Evolutionary conservation across 2,888 invertebrate genomes (phyloP), one percentile per base, ranked within the genome.

Genomic region (Steinernema carpocapsae): DNA sequence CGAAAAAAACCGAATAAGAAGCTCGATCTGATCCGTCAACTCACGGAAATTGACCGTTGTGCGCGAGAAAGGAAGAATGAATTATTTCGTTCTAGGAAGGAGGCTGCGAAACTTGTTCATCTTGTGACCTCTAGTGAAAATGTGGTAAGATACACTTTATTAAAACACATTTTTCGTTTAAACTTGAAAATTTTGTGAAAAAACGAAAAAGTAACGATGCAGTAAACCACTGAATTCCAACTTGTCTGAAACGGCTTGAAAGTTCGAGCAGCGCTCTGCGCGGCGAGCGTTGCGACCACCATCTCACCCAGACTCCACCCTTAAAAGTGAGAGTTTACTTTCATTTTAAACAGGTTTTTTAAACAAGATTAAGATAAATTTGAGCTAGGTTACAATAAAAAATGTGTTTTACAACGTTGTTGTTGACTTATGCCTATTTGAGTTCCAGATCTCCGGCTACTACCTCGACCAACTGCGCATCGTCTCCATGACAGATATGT

Each of bases 401-500:
- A n/a, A n/a, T n/a, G n/a, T n/a, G n/a, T n/a, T n/a, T n/a, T n/a
- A n/a, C 43, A 43, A 43, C 14, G 14, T 7, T 43, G 43, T 7
- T 14, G 14, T 43, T 14, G 14, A 43, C 43, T 43, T 7, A 43
- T 43, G 43, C 43, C 43, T 7, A 14, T 14, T 48, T 48, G 6
- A 4, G 19, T 52, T 52, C 3, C 24, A 52, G 52, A 52, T 52
- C 19, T 52, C 52, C 24, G 52, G 52, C 19, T 52, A 52, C 52
- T 52, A 52, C 52, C 52, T 52, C 52, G 52, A 52, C 24, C 52
- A 52, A 52, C 52, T 52, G 22, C 78, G 81, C 76, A 81, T 84
- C 14, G 79, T 80, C 72, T 76, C 81, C 10, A 82, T 79, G 26
- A 77, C 77, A 14, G 84, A 84, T 64, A 84, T 84, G 70, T 78